Base-by-base conservation (phyloP, 1,140 invertebrate species). In the Apocrypta bakeri region DNA sequence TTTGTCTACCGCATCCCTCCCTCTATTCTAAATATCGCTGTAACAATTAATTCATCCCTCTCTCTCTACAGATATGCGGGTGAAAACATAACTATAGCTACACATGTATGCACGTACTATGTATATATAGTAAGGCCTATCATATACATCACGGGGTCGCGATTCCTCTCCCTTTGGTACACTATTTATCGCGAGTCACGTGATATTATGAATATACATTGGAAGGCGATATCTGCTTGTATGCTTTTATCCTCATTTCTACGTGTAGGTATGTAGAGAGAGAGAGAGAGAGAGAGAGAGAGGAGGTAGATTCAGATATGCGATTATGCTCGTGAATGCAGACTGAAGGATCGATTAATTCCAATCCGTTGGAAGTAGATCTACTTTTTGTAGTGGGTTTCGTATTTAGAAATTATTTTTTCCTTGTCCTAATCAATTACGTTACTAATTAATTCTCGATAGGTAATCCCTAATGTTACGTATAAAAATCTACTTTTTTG, bases 241-340 rank as follows among this genome's bases (percentile, higher is more conserved):
- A 1, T 27, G n/a, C 72, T 74, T 29, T 40, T 24, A 21, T 42
- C 72, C 72, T 29, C 40, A 56, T 56, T 56, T 17, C 48, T 66
- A 25, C 0, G 33, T 31, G 56, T 11, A 9, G 1, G 61, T 42
- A 12, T 2, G 29, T 3, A 24, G 75, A 69, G 80, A 71, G 79
- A 61, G 72, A 61, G 71, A 77, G 71, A 61, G 63, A n/a, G 77
- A 69, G 80, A 69, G 79, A 61, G 72, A 61, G 71, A 77, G 71
- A 61, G 63, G 73, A 29, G 9, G 24, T 0, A 66, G 64, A 66
- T 29, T 25, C 21, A n/a, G 24, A 66, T 66, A 66, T 27, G 64
- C 64, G 24, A 66, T 6, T 21, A 27, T 25, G 25, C 7, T 11
- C 24, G 27, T n/a, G 48, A 56, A 56, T 56, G 21, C 42, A 48